Percentiles rank a stretch among this genome's conserved stretches.
phyloP scores from a whole-genome alignment of 2,113 vertebrate genomes.

The human region DNA sequence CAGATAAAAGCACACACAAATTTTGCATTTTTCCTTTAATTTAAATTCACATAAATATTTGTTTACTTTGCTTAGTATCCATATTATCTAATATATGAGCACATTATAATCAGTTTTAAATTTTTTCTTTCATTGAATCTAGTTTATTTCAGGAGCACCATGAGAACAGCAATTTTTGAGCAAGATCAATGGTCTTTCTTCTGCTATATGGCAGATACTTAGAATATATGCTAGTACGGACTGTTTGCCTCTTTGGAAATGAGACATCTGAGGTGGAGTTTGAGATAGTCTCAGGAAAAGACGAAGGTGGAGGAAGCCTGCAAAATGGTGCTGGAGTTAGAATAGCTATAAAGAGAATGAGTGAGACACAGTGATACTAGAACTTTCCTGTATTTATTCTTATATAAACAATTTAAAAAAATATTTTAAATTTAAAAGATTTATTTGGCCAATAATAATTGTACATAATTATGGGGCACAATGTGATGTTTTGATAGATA shows the following conservation, averaged over 20 bases:
- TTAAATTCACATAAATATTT: background rate
- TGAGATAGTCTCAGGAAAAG: background rate
- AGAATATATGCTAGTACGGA: background rate
- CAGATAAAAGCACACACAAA: conserved; percentile 34
- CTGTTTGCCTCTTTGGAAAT: background rate
- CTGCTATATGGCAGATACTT: background rate
- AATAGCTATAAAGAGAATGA: background rate
- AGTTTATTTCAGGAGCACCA: background rate
- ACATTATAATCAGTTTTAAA: conserved; percentile 9
- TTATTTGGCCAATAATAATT: background rate
- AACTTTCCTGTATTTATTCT: background rate
- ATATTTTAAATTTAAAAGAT: background rate
- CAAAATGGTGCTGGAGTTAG: background rate
- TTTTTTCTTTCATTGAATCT: background rate
- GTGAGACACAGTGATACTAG: background rate
- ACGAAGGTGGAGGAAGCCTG: background rate
- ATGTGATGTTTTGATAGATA: background rate
- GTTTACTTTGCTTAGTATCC: conserved; percentile 29
- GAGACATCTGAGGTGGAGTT: background rate
- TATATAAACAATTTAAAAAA: background rate
- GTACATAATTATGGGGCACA: background rate
- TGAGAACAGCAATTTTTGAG: background rate
- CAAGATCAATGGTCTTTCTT: background rate
- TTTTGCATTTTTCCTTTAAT: background rate
- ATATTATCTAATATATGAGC: background rate